Evolutionary conservation across 2,888 invertebrate genomes (phyloP).

Genomic region (Ophraella communa): DNA sequence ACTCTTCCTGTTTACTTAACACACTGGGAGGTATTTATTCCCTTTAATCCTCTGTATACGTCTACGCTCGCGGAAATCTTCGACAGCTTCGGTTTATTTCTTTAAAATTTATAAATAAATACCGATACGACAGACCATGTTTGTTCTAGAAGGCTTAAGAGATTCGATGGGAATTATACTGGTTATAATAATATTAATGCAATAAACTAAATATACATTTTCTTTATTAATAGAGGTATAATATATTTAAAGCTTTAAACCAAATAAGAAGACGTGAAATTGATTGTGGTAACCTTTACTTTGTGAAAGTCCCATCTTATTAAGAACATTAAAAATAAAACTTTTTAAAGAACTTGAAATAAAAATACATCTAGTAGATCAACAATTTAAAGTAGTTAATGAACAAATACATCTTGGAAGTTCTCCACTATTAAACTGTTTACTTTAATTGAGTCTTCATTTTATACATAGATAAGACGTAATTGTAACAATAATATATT

Average conservation of each 20-base stretch:
- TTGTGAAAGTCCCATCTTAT: too few species aligned
- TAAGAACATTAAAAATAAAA: too few species aligned
- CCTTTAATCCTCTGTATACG: constrained; percentile 3
- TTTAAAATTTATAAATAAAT: constrained; percentile 32
- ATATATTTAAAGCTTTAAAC: neutral
- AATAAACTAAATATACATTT: neutral
- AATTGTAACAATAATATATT: too few species aligned
- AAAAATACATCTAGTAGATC: too few species aligned
- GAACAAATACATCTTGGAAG: too few species aligned
- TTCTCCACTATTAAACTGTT: too few species aligned
- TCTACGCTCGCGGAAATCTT: neutral
- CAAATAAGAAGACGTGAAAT: neutral
- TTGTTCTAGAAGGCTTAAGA: neutral
- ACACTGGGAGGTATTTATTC: neutral
- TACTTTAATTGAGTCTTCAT: too few species aligned
- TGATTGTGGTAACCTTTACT: too few species aligned
- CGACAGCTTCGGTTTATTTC: constrained; percentile 22
- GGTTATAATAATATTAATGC: constrained; percentile 8
- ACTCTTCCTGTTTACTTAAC: neutral
- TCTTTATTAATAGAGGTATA: neutral
- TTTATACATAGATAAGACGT: too few species aligned
- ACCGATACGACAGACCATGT: constrained; percentile 13
- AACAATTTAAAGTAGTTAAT: too few species aligned
- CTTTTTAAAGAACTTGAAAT: too few species aligned
- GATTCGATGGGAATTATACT: neutral